Conservation (phyloP, 1,140 invertebrate species). For the Drosophila asahinai region DNA sequence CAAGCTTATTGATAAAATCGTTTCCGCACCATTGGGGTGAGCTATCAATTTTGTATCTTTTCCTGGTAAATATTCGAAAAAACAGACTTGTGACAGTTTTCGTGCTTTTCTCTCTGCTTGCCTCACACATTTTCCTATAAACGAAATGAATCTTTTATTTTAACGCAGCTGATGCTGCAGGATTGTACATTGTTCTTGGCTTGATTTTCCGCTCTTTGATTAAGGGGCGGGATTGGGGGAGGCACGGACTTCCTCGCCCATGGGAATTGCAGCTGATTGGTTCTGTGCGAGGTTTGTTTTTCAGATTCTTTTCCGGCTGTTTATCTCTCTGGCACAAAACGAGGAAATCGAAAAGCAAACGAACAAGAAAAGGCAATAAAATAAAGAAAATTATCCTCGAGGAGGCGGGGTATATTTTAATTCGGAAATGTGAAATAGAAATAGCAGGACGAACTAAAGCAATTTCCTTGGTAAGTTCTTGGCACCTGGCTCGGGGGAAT, state of each 20-base stretch:
- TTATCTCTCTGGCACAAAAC: constrained; percentile 27
- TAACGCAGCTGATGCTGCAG: constrained; percentile 47
- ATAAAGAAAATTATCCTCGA: constrained; percentile 28
- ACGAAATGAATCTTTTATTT: constrained; percentile 53
- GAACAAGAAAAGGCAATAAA: constrained; percentile 19
- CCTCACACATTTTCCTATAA: constrained; percentile 36
- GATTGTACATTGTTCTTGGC: constrained; percentile 48
- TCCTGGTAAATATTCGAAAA: background rate
- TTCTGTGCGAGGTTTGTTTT: constrained; percentile 60
- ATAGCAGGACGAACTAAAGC: constrained; percentile 19
- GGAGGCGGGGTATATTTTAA: constrained; percentile 13
- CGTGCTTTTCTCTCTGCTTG: background rate
- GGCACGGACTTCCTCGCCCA: constrained; percentile 16
- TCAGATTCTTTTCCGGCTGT: constrained; percentile 29
- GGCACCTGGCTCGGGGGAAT: constrained; percentile 47
- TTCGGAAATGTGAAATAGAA: constrained; percentile 29
- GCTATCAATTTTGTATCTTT: background rate
- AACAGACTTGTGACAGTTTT: constrained; percentile 43
- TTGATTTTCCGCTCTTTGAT: constrained; percentile 63
- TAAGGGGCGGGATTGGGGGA: constrained; percentile 34
- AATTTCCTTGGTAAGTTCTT: constrained; percentile 24
- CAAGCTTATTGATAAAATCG: background rate
- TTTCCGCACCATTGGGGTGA: constrained; percentile 4
- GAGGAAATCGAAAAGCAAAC: constrained; percentile 51
- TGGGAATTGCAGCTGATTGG: constrained; percentile 66